phyloP scores from a whole-genome alignment of 2,113 vertebrate species.

The human region GRCh38 chr12:99035501-99036000 shows the following conservation, averaged over 20 bases:
- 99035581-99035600: too few relatives aligned
- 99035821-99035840: neutral
- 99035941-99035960: neutral
- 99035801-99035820: neutral
- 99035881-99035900: neutral
- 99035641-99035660: too few relatives aligned
- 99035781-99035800: neutral
- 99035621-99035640: neutral
- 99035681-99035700: neutral
- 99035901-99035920: neutral
- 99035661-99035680: neutral
- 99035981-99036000: neutral
- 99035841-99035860: neutral
- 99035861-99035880: neutral
- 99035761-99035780: neutral
- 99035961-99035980: neutral
- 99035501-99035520: neutral
- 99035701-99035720: neutral
- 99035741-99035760: neutral
- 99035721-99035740: accelerated
- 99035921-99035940: accelerated
- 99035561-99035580: neutral
- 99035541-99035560: neutral
- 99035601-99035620: neutral
- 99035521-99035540: neutral